Evolutionary conservation across 2,888 invertebrate species (phyloP).

Genomic region (Drosophila helvetica): DNA sequence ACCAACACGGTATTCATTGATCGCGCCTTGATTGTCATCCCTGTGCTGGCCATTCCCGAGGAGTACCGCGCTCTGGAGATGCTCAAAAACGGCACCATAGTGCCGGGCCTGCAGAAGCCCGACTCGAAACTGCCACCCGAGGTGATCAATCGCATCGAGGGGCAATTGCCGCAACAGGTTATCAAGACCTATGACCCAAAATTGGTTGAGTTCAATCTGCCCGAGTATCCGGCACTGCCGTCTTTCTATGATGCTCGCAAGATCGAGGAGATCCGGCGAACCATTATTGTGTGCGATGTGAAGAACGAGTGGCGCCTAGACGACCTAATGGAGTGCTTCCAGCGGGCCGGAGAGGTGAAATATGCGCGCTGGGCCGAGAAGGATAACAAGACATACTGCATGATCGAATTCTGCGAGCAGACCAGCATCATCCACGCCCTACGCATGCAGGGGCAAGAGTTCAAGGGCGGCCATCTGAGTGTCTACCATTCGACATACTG

Average conservation of each 20-base stretch:
- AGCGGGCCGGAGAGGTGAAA: slow-evolving; percentile 95
- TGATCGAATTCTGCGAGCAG: slow-evolving; percentile 97
- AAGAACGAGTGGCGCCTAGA: slow-evolving; percentile 89
- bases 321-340: slow-evolving; percentile 94
- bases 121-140: slow-evolving; percentile 95
- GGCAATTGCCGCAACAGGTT: slow-evolving; percentile 92
- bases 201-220: slow-evolving; percentile 91
- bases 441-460: slow-evolving; percentile 91
- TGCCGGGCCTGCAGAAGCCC: slow-evolving; percentile 92
- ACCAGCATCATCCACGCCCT: slow-evolving; percentile 93
- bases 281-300: slow-evolving; percentile 93
- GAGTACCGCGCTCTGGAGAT: slow-evolving; percentile 97
- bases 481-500: slow-evolving; percentile 96
- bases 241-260: slow-evolving; percentile 93
- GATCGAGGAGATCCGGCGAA: slow-evolving; percentile 98
- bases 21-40: slow-evolving; percentile 97
- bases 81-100: slow-evolving; percentile 94
- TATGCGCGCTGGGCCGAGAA: slow-evolving; percentile 96
- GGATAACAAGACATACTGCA: slow-evolving; percentile 91
- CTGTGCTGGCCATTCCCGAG: slow-evolving; percentile 96
- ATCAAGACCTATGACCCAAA: slow-evolving; percentile 96
- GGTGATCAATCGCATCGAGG: slow-evolving; percentile 94
- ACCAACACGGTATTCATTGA: slow-evolving; percentile 99
- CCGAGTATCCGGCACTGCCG: slow-evolving; percentile 95
- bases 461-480: slow-evolving; percentile 88